phyloP scores from a whole-genome alignment of 2,888 invertebrate species.

The Trachelus troglodyta region DNA sequence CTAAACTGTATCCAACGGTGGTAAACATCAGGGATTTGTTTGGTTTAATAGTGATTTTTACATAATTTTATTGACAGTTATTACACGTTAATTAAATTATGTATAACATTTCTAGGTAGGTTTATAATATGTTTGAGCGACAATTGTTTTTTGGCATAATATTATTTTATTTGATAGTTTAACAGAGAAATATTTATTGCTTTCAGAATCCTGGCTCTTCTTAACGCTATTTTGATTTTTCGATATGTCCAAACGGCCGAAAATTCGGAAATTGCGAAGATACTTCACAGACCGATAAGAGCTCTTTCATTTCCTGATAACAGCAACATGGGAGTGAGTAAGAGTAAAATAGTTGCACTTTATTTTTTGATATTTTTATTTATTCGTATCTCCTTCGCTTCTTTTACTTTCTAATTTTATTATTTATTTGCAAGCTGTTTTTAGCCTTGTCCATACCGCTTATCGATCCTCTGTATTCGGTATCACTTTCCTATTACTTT shows the following conservation, averaged over 20 bases:
- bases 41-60: background rate
- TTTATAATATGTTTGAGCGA: background rate
- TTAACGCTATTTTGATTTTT: background rate
- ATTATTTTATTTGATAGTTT: background rate
- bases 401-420: slow-evolving; percentile 1
- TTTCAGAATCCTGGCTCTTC: background rate
- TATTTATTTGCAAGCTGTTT: slow-evolving; percentile 70
- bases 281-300: slow-evolving; percentile 60
- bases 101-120: background rate
- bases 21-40: background rate
- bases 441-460: slow-evolving; percentile 78
- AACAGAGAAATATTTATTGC: slow-evolving; percentile 2
- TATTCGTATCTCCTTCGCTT: background rate
- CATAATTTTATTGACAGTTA: background rate
- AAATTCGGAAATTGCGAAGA: slow-evolving; percentile 56
- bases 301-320: slow-evolving; percentile 57
- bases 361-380: background rate
- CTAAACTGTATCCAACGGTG: background rate
- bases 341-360: background rate
- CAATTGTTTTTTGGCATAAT: background rate
- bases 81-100: background rate
- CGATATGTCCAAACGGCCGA: background rate
- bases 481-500: slow-evolving; percentile 80
- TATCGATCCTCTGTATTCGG: slow-evolving; percentile 75
- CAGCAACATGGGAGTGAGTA: slow-evolving; percentile 62